A percentile compares a stretch with the other conserved stretches of the same genome.
Evolutionary conservation across 2,888 invertebrate species (phyloP).

Genomic region (Steinernema hermaphroditum): DNA sequence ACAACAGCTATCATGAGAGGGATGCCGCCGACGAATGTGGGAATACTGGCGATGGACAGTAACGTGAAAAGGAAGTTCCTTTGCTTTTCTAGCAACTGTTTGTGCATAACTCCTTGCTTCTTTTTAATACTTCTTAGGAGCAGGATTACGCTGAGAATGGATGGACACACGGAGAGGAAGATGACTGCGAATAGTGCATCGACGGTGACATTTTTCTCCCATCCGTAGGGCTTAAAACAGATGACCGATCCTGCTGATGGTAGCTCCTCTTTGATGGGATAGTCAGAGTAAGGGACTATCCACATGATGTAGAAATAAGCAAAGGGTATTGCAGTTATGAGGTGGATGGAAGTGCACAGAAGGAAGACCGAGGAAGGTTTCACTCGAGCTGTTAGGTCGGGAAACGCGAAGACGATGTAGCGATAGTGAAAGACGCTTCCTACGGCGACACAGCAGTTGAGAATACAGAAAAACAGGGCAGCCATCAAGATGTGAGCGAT

Average conservation of each 20-base stretch:
- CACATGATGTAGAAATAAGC: too few relatives aligned
- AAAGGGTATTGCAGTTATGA: neutral
- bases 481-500: neutral
- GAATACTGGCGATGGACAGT: neutral
- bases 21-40: neutral
- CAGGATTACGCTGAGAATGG: neutral
- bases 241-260: neutral
- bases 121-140: neutral
- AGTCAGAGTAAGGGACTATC: too few relatives aligned
- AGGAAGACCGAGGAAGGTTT: neutral
- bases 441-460: neutral
- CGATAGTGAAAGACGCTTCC: neutral
- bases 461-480: neutral
- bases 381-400: neutral
- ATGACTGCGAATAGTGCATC: neutral
- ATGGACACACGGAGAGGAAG: too few relatives aligned
- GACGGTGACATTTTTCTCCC: neutral
- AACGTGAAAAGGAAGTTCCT: neutral
- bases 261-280: neutral
- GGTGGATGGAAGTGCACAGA: neutral
- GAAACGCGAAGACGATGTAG: neutral
- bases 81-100: neutral
- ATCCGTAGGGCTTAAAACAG: neutral
- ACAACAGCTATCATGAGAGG: neutral
- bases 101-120: neutral